Percentiles rank a stretch among this genome's conserved stretches.
These are phyloP conservation scores for Tonatia bakeri DNA, from an alignment of 2,113 vertebrate species.

Conservation along the genomic window DNA sequence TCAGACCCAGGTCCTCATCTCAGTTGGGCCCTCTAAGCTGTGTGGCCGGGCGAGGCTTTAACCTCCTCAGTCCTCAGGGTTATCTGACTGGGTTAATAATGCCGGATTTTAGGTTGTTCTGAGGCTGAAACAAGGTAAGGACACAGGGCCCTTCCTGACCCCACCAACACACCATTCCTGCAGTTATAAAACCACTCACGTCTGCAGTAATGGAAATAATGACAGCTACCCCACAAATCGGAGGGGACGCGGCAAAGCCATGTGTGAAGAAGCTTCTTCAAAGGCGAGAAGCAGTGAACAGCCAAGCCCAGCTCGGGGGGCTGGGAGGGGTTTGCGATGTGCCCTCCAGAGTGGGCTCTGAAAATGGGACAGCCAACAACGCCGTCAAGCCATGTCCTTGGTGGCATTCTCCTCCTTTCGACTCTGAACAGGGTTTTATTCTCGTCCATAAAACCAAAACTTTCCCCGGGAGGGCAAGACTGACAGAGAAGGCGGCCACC, in stretches of 20 bases:
- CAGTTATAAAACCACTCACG: not conserved
- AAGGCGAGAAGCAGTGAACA: not conserved
- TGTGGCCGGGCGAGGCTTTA: not conserved
- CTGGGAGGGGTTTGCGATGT: not conserved
- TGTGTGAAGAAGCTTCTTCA: not conserved
- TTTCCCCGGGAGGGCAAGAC: not conserved
- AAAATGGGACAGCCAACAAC: not conserved
- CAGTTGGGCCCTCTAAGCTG: rapidly evolving
- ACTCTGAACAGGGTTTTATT: not conserved
- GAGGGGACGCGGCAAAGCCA: not conserved
- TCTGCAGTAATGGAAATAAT: not conserved
- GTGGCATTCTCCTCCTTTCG: rapidly evolving
- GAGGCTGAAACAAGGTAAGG: not conserved
- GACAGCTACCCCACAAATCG: rapidly evolving
- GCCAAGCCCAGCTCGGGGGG: rapidly evolving
- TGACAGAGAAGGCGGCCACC: not conserved
- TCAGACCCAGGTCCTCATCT: not conserved
- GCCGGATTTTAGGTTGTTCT: not conserved
- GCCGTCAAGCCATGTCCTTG: not conserved
- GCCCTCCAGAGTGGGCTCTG: not conserved
- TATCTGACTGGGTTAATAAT: not conserved
- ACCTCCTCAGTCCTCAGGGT: not conserved
- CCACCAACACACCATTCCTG: not conserved
- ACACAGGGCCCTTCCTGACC: not conserved
- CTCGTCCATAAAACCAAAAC: not conserved